Percentiles rank a stretch among this genome's conserved stretches.
Conservation (phyloP, 2,113 vertebrate genomes). For the Candoia aspera region DNA sequence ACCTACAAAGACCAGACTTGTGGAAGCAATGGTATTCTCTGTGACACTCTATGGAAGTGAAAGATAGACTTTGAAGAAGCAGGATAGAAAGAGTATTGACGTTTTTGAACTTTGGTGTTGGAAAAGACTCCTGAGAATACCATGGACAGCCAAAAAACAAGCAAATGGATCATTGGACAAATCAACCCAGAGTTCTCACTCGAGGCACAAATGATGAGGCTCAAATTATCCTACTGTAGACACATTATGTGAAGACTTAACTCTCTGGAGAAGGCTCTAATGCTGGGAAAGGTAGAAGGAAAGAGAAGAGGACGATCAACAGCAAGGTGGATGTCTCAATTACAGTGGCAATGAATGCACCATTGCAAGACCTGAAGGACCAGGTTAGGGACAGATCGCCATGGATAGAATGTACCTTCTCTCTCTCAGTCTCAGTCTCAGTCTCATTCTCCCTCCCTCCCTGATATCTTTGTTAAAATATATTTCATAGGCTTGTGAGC, state of each 20-base stretch:
- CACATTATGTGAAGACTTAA: background rate
- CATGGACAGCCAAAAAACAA: background rate
- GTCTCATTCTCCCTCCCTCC: background rate
- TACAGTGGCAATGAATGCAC: background rate
- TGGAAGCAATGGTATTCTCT: background rate
- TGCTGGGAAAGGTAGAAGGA: background rate
- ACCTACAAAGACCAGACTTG: background rate
- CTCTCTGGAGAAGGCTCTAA: background rate
- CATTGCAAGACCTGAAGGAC: too few relatives aligned
- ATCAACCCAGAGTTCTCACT: background rate
- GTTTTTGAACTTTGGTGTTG: background rate
- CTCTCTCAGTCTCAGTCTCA: too few relatives aligned
- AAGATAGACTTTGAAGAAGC: background rate
- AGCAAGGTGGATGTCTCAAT: background rate
- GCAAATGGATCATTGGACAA: background rate
- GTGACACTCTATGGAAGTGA: background rate
- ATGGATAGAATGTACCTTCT: too few relatives aligned
- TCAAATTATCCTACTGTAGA: background rate
- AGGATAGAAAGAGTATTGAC: background rate
- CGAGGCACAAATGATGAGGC: background rate
- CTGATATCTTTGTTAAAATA: slow-evolving; percentile 56
- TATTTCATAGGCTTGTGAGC: slow-evolving; percentile 36
- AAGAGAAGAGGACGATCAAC: background rate
- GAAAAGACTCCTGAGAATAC: background rate
- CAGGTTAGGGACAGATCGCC: too few relatives aligned